These are phyloP conservation scores for Macropus fuliginosus DNA, from an alignment of 2,797 vertebrate species.

Conservation along the genomic window DNA sequence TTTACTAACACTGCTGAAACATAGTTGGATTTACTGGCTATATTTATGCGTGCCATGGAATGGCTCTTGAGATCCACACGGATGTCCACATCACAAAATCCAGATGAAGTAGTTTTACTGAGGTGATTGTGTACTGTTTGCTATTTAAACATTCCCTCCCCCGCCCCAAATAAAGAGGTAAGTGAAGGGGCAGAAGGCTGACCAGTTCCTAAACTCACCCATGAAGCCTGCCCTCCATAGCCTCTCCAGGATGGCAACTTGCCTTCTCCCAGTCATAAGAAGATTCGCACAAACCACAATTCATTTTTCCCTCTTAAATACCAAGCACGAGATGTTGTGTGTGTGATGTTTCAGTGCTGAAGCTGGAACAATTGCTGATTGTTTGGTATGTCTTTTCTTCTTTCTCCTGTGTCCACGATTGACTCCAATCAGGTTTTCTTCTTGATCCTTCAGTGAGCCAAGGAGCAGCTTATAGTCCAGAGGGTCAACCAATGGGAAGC, in stretches of 20 bases:
- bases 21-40: conserved; percentile 19
- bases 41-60: neutral
- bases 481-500: conserved; percentile 99
- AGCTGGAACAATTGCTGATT: conserved; percentile 98
- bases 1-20: conserved; percentile 16
- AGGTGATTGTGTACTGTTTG: neutral
- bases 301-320: conserved; percentile 69
- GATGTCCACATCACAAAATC: conserved; percentile 1
- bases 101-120: neutral
- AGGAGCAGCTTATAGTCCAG: conserved; percentile 99
- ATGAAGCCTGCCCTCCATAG: conserved; percentile 62
- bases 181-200: conserved; percentile 71
- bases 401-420: conserved; percentile 99
- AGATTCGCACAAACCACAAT: conserved; percentile 73
- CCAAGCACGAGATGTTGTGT: conserved; percentile 82
- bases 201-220: conserved; percentile 69
- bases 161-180: conserved; percentile 52
- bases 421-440: conserved; percentile 99
- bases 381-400: conserved; percentile 99
- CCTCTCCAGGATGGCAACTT: conserved; percentile 38
- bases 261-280: conserved; percentile 73
- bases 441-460: conserved; percentile 99
- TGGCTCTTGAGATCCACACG: conserved; percentile 14
- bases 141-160: neutral
- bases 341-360: conserved; percentile 92